These are phyloP conservation scores for Epinotia demarniana DNA, from an alignment of 2,888 invertebrate genomes.

Conservation along the genomic window DNA sequence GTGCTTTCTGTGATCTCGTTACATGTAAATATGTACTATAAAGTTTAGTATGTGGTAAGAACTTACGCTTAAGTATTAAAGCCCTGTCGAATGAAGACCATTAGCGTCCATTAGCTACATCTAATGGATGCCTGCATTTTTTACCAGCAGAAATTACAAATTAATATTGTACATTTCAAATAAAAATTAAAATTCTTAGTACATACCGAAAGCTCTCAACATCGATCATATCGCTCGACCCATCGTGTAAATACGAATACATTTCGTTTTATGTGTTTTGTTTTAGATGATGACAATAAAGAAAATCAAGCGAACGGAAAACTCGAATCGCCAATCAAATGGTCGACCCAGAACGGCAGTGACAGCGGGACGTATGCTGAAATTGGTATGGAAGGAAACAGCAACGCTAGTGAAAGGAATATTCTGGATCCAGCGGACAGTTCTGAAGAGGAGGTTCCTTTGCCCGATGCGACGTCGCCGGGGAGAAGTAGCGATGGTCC, in stretches of 20 bases:
- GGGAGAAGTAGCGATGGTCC: conserved; percentile 81
- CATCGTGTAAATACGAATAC: background rate
- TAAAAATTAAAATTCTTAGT: too few relatives aligned
- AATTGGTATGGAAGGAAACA: conserved; percentile 77
- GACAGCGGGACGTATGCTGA: conserved; percentile 83
- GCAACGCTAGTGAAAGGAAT: conserved; percentile 77
- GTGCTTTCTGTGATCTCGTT: too few relatives aligned
- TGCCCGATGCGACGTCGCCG: conserved; percentile 79
- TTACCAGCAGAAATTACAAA: too few relatives aligned
- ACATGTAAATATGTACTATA: too few relatives aligned
- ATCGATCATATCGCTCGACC: too few relatives aligned
- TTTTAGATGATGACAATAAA: conserved; percentile 78
- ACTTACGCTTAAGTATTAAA: too few relatives aligned
- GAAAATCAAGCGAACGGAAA: conserved; percentile 81
- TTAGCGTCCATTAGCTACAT: too few relatives aligned
- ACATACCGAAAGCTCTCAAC: too few relatives aligned
- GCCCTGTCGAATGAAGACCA: too few relatives aligned
- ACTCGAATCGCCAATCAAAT: conserved; percentile 78
- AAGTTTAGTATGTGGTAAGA: too few relatives aligned
- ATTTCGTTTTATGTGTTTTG: conserved; percentile 22
- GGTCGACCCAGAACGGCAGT: conserved; percentile 79
- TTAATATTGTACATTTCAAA: too few relatives aligned
- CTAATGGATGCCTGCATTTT: too few relatives aligned
- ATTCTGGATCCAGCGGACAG: conserved; percentile 80
- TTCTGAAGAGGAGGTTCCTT: conserved; percentile 79